Evolutionary conservation across 2,113 vertebrate genomes (phyloP), one percentile per base, ranked within the genome.

Genomic region (Pyxicephalus adspersus): DNA sequence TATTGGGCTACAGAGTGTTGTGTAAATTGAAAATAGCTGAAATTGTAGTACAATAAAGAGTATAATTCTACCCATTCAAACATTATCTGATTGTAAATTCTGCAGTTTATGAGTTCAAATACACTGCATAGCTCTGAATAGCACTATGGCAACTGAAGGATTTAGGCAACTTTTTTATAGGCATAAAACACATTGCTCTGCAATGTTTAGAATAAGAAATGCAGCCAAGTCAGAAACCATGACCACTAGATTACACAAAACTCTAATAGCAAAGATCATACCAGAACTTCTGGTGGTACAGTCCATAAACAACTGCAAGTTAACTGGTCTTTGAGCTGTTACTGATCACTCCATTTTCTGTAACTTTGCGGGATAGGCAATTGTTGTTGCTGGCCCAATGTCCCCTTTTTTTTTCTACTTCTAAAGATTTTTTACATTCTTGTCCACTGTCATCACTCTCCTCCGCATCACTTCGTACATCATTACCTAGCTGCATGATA

Each of bases 381-480:
- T 84, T 92, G 38, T 81, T 77, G 84, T 92, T 87, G 0, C 55
- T 85, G 65, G 66, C 80, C n/a, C 45, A 91, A 83, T 90, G 89
- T 0, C 82, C 67, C 0, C 86, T 66, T 13, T 87, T 83, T 0
- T 90, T 94, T 80, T 90, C 89, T 54, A 87, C 84, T 57, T 89
- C 85, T 88, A 86, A 87, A 84, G 78, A 85, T 54, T 67, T 77
- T 17, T 83, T 75, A 3, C 13, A 31, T 28, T 86, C 83, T 0
- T 66, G 88, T 4, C 89, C 88, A 0, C 92, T 88, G 19, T 31
- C 7, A 23, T 92, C 91, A 0, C 87, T 89, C 64, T 93, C 96
- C 63, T 99, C 97, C 16, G 89, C 92, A 63, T 99, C 97, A 11
- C 97, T 99, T 50, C 97, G 93, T 74, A 95, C 92, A 52, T 99